Base-by-base conservation (phyloP, 2,888 invertebrate species). In the Agriopis aurantiaria region DNA sequence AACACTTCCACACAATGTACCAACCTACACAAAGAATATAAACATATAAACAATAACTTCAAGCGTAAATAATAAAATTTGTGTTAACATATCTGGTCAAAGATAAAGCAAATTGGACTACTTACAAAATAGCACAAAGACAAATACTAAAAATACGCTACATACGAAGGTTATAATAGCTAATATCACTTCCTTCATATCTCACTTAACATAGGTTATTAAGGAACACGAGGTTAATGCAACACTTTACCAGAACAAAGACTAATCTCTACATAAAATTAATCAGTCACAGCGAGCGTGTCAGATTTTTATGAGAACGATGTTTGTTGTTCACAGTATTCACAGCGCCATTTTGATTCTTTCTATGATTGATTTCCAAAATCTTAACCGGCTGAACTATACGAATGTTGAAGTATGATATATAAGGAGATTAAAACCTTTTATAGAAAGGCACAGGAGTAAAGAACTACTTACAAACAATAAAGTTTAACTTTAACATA, bases 1-100 rank as follows among this genome's bases (percentile, higher is more conserved):
- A 98, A 77, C 98, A 96, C 91, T 97, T 98, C 98, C 98, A 98
- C 77, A 98, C 97, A 72, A 98, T 95, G 89, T 97, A 98, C 98
- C 98, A 98, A 84, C 98, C 98, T 98, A 91, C 3, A 96, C 86
- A 91, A 90, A 88, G 85, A 82, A 85, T 81, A 82, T 48, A 49
- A 40, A 51, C 48, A 57, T 59, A 60, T n/a, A n/a, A 59, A 60
- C 63, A 60, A 70, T 3, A 48, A 57, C 23, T 45, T 46, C 12
- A n/a, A 11, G 6, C 40, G n/a, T 52, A 64, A 56, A 57, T 23
- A 48, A 40, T 41, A 6, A 3, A 8, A 46, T 23, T 45, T 46
- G 48, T 52, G 14, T 17, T 57, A 17, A 49, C 9, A n/a, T 45
- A 14, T 48, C 9, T 23, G 12, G 14, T 40, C 9, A 55, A 66